Evolutionary conservation across 2,113 vertebrate genomes (phyloP), one percentile per base, ranked within the genome.

Genomic region (Garra rufa): DNA sequence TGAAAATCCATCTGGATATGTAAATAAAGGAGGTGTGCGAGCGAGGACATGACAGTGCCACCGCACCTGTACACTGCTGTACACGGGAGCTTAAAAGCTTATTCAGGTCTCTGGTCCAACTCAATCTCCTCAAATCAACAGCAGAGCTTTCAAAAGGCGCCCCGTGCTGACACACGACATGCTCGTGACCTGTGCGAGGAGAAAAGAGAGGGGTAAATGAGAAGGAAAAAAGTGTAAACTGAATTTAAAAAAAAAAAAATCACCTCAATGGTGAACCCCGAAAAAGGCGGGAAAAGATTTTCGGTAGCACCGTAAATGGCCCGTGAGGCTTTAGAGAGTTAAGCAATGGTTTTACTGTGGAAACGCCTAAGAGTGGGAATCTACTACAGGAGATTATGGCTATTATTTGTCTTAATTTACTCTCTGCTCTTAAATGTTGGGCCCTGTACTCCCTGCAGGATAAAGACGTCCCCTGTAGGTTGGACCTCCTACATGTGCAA

Each of bases 1-100:
- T 89, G 87, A 93, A 92, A 91, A 90, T 85, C 82, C 89, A 91
- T 90, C 89, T 89, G 85, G 75, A 90, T 88, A 86, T 89, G 88
- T 85, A 89, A 84, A 89, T 76, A 88, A 83, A 65, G 87, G 81
- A 87, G 44, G 81, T 59, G 85, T 85, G 83, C 87, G 85, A 86
- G 82, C 24, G 65, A 82, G 70, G 87, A 87, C 87, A 87, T 90
- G 84, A 91, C 88, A 89, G 81, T 50, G 28, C 76, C 78, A 28
- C 52, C 11, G 78, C 80, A 81, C 61, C 88, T 87, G 87, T 83
- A 94, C 90, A 92, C 26, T 15, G 85, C 86, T 86, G 86, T 83
- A 94, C 90, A 92, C n/a, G n/a, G 83, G 78, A 81, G 90, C 87
- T 77, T 93, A 93, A 93, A 92, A 94, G 92, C 92, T 89, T 92